phyloP scores from a whole-genome alignment of 2,797 vertebrate genomes.

The Mastacembelus armatus region DNA sequence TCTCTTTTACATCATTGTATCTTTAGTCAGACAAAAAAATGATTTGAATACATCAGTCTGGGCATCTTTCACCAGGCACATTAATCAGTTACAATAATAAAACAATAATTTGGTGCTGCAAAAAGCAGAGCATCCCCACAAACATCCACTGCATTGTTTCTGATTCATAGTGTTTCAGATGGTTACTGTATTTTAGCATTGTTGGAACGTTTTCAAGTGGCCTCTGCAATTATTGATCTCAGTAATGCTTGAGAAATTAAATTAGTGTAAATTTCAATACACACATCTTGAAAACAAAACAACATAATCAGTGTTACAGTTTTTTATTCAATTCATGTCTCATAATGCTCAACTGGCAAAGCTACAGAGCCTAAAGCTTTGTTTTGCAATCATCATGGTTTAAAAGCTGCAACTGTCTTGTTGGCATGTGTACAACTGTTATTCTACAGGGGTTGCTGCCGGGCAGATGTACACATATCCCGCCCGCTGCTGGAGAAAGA shows the following conservation, averaged over 20 bases:
- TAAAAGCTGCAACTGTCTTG: not conserved
- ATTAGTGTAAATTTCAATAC: not conserved
- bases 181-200: not conserved
- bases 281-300: not conserved
- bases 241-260: not conserved
- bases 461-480: slow-evolving; percentile 97
- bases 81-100: not conserved
- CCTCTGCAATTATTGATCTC: not conserved
- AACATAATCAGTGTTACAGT: not conserved
- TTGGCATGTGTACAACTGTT: not conserved
- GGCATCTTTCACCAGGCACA: not conserved
- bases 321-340: not conserved
- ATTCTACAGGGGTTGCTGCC: slow-evolving; percentile 85
- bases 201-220: not conserved
- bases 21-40: not conserved
- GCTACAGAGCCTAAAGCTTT: not conserved
- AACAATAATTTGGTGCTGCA: not conserved
- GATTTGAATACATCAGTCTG: not conserved
- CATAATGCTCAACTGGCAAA: not conserved
- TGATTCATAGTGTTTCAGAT: no score
- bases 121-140: not conserved
- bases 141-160: not conserved
- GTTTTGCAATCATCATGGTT: not conserved
- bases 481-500: slow-evolving; percentile 97
- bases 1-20: not conserved